Evolutionary conservation across 2,888 invertebrate species (phyloP).

Genomic region (Polydrusus tereticollis): DNA sequence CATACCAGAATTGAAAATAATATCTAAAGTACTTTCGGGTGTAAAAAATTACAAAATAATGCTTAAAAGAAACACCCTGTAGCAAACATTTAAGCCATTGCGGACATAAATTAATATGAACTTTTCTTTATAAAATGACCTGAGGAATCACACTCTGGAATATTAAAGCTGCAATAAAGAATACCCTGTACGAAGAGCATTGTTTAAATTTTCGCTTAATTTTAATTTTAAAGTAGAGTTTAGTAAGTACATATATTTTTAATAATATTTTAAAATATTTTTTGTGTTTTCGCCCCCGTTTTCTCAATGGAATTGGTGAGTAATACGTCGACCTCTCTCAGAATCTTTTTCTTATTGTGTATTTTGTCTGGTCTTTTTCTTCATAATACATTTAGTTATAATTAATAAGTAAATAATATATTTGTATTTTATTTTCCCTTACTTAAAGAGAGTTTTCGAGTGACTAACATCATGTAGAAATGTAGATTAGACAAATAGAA

Average conservation of each 20-base stretch:
- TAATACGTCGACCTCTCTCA: constrained; percentile 26
- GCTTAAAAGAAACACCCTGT: too few species aligned
- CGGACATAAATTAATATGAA: too few species aligned
- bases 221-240: neutral
- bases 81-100: too few species aligned
- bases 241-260: neutral
- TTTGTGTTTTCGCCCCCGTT: constrained; percentile 39
- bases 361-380: constrained; percentile 4
- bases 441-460: constrained; percentile 30
- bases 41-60: too few species aligned
- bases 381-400: constrained; percentile 4
- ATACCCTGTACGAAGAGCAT: too few species aligned
- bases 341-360: constrained; percentile 10
- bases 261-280: constrained; percentile 13
- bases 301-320: constrained; percentile 47
- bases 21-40: too few species aligned
- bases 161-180: too few species aligned
- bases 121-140: too few species aligned
- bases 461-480: constrained; percentile 7
- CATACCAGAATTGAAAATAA: too few species aligned
- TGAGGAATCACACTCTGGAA: too few species aligned
- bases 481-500: constrained; percentile 1
- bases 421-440: constrained; percentile 25
- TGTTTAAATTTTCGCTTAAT: too few species aligned
- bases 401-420: neutral